Conservation (phyloP, 2,113 vertebrate species). For the Numenius arquata region DNA sequence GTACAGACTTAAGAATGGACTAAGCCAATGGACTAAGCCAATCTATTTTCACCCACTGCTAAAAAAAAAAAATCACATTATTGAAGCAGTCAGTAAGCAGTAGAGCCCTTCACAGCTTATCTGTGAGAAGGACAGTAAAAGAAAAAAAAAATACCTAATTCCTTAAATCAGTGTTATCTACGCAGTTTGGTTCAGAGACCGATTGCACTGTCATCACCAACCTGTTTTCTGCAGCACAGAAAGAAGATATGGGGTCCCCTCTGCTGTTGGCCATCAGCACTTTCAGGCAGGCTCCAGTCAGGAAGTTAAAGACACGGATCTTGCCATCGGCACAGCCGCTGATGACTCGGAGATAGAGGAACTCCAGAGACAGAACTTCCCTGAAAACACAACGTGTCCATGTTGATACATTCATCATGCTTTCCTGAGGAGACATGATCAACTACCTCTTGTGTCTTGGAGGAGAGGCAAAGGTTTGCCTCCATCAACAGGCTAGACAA, state of each 20-base stretch:
- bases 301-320: conserved; percentile 86
- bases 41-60: background rate
- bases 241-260: conserved; percentile 73
- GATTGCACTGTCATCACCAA: conserved; percentile 52
- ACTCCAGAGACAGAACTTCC: conserved; percentile 81
- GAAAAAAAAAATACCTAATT: background rate
- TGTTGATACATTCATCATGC: background rate
- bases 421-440: background rate
- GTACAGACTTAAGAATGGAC: no score
- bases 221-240: conserved; percentile 78
- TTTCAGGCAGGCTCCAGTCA: conserved; percentile 83
- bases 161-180: background rate
- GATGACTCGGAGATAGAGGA: conserved; percentile 84
- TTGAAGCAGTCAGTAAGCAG: background rate
- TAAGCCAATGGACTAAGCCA: background rate
- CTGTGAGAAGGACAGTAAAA: background rate
- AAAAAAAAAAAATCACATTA: background rate
- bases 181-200: background rate
- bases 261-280: conserved; percentile 73
- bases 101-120: background rate
- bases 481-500: background rate
- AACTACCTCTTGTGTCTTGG: background rate
- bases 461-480: background rate
- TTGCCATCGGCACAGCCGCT: conserved; percentile 88
- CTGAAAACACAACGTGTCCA: conserved; percentile 48